Base-by-base conservation (phyloP, 2,888 invertebrate species). In the Orgyia antiqua region DNA sequence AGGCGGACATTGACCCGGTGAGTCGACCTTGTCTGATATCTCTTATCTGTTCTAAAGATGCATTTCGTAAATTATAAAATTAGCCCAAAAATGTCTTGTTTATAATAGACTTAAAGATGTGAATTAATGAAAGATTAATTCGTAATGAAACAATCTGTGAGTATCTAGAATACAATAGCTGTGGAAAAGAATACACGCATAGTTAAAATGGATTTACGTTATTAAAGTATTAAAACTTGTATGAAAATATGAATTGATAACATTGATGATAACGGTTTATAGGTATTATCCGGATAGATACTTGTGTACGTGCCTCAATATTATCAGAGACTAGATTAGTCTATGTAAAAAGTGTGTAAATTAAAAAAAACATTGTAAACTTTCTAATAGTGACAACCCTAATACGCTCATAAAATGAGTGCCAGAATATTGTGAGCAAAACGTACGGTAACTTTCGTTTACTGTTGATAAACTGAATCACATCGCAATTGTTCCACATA, bases 1-100 rank as follows among this genome's bases (percentile, higher is more conserved):
- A 93, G 73, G 90, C 92, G 58, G 93, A 93, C 86, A 88, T 94
- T 69, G 93, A 93, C 87, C 91, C 93, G 91, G 93, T 93, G 77
- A 92, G 93, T 89, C 64, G 72, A 74, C 76, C 77, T 76, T 80
- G 68, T 52, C 42, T 51, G 57, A 57, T 68, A 69, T 52, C 64
- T 57, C 57, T 67, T 75, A 77, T 76, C 78, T 15, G 52, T 43
- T 38, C 34, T 24, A 37, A 60, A n/a, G n/a, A 21, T 28, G 28
- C 19, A 24, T 27, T 27, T 27, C 15, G 7, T n/a, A 1, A 13
- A 13, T 24, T 15, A 1, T 32, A 19, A 19, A 4, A 20, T n/a
- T n/a, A n/a, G n/a, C n/a, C n/a, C 4, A 17, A 17, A 17, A 17
- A 7, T 5, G 7, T n/a, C n/a, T n/a, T n/a, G n/a, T 10, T 33